Percentiles rank a stretch among this genome's conserved stretches.
Evolutionary conservation across 2,797 vertebrate species (phyloP).

Genomic region (Enteromius thamalakanensis): DNA sequence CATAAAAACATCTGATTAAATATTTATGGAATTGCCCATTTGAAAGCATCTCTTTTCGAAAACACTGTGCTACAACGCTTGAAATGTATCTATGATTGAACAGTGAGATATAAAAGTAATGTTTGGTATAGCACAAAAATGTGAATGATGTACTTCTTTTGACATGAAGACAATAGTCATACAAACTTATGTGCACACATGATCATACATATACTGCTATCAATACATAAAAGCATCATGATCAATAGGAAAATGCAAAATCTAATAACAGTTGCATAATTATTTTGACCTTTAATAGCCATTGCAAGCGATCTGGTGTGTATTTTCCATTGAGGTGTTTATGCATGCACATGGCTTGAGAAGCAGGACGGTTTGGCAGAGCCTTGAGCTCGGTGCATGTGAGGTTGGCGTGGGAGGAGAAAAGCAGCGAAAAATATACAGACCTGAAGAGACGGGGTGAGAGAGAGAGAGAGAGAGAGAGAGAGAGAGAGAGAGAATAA

Average conservation of each 20-base stretch:
- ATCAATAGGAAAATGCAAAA: neutral
- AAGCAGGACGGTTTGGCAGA: constrained; percentile 32
- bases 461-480: constrained; percentile 29
- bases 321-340: constrained; percentile 4
- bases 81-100: neutral
- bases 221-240: neutral
- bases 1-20: neutral
- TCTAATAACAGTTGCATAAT: neutral
- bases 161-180: neutral
- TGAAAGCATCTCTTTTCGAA: neutral
- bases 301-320: neutral
- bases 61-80: neutral
- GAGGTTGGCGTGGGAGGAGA: constrained; percentile 71
- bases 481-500: constrained; percentile 33
- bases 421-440: constrained; percentile 21
- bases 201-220: neutral
- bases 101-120: neutral
- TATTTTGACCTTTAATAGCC: constrained; percentile 9
- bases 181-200: neutral
- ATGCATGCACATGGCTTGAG: constrained; percentile 18
- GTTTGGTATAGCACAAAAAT: neutral
- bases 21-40: neutral
- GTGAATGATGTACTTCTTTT: neutral
- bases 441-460: constrained; percentile 17
- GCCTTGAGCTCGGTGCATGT: constrained; percentile 64